These are phyloP conservation scores for Halocynthia aurantium DNA, from an alignment of 23 tunicate genomes.

Conservation along the genomic window DNA sequence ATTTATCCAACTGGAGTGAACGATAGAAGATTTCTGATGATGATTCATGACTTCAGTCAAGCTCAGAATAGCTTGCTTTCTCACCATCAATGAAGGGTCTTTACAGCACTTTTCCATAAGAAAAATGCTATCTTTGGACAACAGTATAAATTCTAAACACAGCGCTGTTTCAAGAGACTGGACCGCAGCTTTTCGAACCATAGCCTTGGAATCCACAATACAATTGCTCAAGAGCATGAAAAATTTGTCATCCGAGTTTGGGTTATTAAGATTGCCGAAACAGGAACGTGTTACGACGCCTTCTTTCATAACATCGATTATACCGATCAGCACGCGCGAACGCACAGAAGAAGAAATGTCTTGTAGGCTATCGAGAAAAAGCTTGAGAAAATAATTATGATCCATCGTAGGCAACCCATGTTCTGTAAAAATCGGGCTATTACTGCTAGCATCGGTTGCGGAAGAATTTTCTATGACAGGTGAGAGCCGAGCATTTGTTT, in stretches of 20 bases:
- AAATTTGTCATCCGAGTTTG: constrained; percentile 11
- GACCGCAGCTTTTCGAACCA: constrained; percentile 59
- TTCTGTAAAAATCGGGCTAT: background rate
- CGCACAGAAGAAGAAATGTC: constrained; percentile 71
- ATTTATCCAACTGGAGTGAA: constrained; percentile 40
- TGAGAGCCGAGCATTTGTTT: background rate
- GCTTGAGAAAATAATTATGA: constrained; percentile 14
- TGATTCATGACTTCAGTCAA: constrained; percentile 28
- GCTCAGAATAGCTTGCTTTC: constrained; percentile 62
- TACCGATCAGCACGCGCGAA: constrained; percentile 39
- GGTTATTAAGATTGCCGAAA: background rate
- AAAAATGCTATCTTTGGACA: constrained; percentile 25
- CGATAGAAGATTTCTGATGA: constrained; percentile 9
- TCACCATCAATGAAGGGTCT: constrained; percentile 63
- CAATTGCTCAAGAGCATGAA: constrained; percentile 33
- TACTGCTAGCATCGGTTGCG: too few species aligned
- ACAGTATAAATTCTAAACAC: constrained; percentile 29
- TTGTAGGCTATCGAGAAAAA: constrained; percentile 6
- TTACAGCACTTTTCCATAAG: constrained; percentile 28
- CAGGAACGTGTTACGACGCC: constrained; percentile 16
- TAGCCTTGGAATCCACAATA: constrained; percentile 36
- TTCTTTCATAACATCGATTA: constrained; percentile 45
- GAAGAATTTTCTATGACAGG: background rate
- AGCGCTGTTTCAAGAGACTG: constrained; percentile 44
- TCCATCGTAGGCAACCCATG: background rate